Evolutionary conservation across 2,113 vertebrate genomes (phyloP), one percentile per base, ranked within the genome.

Genomic region (Esox niger): DNA sequence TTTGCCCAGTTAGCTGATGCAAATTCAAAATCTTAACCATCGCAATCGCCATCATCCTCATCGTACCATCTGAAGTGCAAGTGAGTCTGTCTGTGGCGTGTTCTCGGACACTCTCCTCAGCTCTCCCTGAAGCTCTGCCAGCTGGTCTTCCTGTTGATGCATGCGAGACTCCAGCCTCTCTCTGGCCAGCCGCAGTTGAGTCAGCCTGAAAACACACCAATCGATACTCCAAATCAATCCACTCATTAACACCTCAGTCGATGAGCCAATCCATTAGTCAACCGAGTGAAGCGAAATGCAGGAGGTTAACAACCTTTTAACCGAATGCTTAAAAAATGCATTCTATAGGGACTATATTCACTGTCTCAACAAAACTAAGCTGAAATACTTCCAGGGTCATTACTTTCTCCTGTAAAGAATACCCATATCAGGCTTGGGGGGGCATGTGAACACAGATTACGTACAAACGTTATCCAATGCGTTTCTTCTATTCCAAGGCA

Each of bases 61-160:
- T 29, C 33, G 1, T 79, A 92, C 90, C 81, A 65, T 83, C 26
- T 85, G 84, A 17, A 88, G 30, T 0, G 82, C 79, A 17, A 88
- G 27, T 0, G 82, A 80, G 64, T 84, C 87, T 0, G 84, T 74
- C 35, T 84, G 73, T 29, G 76, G 49, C 0, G 69, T 63, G 68
- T 70, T 84, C 64, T 89, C 71, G 6, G 82, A 88, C 62, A 89
- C 74, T n/a, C 79, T 88, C 30, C 92, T 87, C 56, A 98, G 90
- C 66, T 94, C 93, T 6, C 86, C 91, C 73, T 92, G 93, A 47
- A 92, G 79, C 8, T 88, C 91, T 54, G 80, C 82, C 77, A 98
- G 88, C 80, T 92, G 93, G 64, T 90, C 91, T 73, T 97, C 92
- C 61, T 92, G 80, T 8, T 88, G 76, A 0, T 77, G 80, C 66